Evolutionary conservation across 2,113 vertebrate species (phyloP).

Genomic region (Stigmatopora nigra): DNA sequence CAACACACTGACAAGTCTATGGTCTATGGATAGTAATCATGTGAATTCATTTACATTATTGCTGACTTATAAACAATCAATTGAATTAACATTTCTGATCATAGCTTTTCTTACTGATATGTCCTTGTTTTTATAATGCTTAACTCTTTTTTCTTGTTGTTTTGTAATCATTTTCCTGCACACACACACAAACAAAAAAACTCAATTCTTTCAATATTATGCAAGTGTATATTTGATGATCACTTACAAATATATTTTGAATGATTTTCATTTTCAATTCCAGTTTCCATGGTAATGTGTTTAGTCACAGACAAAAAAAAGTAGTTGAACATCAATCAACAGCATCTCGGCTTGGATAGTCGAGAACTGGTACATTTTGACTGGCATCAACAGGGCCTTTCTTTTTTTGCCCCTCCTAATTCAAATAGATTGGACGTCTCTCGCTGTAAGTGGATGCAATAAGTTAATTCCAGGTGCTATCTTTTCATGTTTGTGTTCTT

Average conservation of each 20-base stretch:
- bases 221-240: neutral
- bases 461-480: neutral
- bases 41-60: neutral
- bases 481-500: conserved; percentile 79
- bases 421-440: no score
- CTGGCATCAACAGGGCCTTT: neutral
- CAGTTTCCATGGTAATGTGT: neutral
- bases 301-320: neutral
- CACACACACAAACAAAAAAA: neutral
- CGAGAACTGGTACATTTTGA: neutral
- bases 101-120: neutral
- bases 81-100: neutral
- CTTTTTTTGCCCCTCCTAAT: no score
- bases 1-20: neutral
- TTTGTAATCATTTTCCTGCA: neutral
- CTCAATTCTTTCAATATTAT: neutral
- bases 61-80: no score
- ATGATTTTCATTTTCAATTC: neutral
- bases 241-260: neutral
- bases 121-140: neutral
- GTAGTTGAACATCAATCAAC: neutral
- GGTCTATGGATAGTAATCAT: no score
- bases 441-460: no score
- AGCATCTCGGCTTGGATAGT: neutral
- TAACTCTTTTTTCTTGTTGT: neutral